phyloP scores from a whole-genome alignment of 2,888 invertebrate species.

The Ligdia adustata region DNA sequence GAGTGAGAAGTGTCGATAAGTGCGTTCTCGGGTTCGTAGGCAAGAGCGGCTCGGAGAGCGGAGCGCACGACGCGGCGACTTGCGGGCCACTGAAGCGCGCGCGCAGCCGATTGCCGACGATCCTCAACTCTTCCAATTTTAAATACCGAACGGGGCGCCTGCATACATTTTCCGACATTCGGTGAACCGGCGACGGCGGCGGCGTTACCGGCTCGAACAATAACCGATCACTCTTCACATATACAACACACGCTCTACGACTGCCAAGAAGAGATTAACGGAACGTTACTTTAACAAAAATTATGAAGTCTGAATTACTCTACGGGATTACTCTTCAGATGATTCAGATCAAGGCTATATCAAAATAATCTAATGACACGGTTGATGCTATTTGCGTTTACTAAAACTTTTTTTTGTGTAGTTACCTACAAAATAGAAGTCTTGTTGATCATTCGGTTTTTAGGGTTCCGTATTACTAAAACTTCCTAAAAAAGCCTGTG shows the following conservation, averaged over 20 bases:
- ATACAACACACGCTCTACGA: constrained; percentile 16
- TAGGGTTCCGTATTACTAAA: too few relatives aligned
- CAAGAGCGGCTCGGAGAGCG: constrained; percentile 59
- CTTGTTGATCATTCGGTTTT: too few relatives aligned
- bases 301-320: constrained; percentile 16
- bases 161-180: constrained; percentile 63
- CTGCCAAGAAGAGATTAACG: constrained; percentile 21
- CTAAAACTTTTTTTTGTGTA: constrained; percentile 2
- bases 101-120: constrained; percentile 59
- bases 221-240: constrained; percentile 21
- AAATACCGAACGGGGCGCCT: constrained; percentile 62
- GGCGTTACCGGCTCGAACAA: constrained; percentile 14
- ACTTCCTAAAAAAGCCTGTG: too few relatives aligned
- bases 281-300: constrained; percentile 17
- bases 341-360: constrained; percentile 8
- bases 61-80: constrained; percentile 77
- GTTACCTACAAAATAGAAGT: too few relatives aligned
- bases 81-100: constrained; percentile 75
- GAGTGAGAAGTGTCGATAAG: constrained; percentile 40
- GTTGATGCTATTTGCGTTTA: constrained; percentile 1
- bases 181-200: constrained; percentile 22
- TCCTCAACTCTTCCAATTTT: constrained; percentile 72
- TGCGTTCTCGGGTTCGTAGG: constrained; percentile 66
- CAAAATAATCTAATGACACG: constrained; percentile 4
- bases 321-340: constrained; percentile 1